phyloP scores from a whole-genome alignment of 2,797 vertebrate genomes.

The Tadarida brasiliensis region DNA sequence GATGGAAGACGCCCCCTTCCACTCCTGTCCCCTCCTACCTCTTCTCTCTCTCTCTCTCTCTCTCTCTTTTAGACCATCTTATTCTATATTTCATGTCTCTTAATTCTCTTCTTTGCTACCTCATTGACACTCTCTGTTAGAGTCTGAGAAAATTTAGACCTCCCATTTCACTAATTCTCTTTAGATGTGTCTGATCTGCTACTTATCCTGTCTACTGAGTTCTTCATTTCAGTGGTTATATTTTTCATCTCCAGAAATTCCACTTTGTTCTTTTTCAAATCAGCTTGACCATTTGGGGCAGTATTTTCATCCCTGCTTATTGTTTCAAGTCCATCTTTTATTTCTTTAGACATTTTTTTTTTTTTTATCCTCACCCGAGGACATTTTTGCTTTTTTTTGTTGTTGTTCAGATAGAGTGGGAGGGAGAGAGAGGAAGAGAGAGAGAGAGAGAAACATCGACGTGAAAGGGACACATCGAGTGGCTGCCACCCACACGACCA shows the following conservation, averaged over 20 bases:
- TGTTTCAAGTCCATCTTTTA: background rate
- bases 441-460: too few relatives aligned
- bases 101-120: slow-evolving; percentile 3
- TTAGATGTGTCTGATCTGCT: background rate
- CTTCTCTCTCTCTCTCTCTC: background rate
- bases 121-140: background rate
- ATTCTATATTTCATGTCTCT: background rate
- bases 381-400: too few relatives aligned
- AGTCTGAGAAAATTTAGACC: background rate
- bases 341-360: slow-evolving; percentile 33
- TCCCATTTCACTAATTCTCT: background rate
- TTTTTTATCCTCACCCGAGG: too few relatives aligned
- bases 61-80: background rate
- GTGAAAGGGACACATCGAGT: too few relatives aligned
- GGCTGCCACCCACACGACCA: too few relatives aligned
- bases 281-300: background rate
- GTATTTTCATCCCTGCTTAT: background rate
- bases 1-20: background rate
- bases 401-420: too few relatives aligned
- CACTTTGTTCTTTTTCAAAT: slow-evolving; percentile 50
- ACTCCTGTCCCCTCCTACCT: too few relatives aligned
- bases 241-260: slow-evolving; percentile 37
- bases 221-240: background rate
- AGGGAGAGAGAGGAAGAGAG: too few relatives aligned
- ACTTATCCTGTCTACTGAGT: background rate